These are phyloP conservation scores for Drosophila carrolli DNA, from an alignment of 1,140 invertebrate species.

Conservation along the genomic window DNA sequence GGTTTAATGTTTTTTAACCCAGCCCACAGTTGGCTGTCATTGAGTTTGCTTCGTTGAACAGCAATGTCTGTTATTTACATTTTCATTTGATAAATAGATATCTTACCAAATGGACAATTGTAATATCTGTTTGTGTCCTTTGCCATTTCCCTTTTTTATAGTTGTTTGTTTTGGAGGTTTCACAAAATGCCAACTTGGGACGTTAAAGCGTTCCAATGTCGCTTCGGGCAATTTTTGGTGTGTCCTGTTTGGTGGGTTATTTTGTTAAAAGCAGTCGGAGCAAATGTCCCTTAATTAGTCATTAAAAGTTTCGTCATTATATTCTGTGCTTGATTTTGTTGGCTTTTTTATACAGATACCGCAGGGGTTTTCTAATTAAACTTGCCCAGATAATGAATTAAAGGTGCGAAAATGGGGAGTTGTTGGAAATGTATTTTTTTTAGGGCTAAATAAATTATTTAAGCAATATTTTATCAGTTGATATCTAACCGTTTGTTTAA, in stretches of 20 bases:
- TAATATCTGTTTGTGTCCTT: constrained; percentile 17
- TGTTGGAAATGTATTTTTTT: background rate
- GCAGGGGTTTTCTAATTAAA: constrained; percentile 33
- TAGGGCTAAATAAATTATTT: too few species aligned
- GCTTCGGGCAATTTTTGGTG: constrained; percentile 31
- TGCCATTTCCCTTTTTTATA: constrained; percentile 12
- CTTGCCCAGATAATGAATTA: constrained; percentile 13
- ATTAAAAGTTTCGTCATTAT: constrained; percentile 72
- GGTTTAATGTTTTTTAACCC: constrained; percentile 19
- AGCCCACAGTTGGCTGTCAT: constrained; percentile 36
- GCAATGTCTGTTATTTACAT: constrained; percentile 56
- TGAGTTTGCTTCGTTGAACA: constrained; percentile 57
- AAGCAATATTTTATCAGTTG: too few species aligned
- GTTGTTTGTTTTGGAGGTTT: constrained; percentile 31
- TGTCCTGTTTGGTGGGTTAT: constrained; percentile 9
- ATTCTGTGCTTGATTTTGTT: constrained; percentile 35
- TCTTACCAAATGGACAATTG: constrained; percentile 24
- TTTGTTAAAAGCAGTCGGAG: constrained; percentile 16
- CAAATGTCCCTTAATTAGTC: constrained; percentile 62
- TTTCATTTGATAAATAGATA: constrained; percentile 72
- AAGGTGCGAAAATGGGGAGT: constrained; percentile 1
- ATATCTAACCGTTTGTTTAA: too few species aligned
- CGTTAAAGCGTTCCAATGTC: constrained; percentile 46
- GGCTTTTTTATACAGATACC: constrained; percentile 10
- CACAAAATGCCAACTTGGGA: constrained; percentile 43